These are phyloP conservation scores for Ahaetulla prasina DNA, from an alignment of 2,113 vertebrate genomes.

Conservation along the genomic window DNA sequence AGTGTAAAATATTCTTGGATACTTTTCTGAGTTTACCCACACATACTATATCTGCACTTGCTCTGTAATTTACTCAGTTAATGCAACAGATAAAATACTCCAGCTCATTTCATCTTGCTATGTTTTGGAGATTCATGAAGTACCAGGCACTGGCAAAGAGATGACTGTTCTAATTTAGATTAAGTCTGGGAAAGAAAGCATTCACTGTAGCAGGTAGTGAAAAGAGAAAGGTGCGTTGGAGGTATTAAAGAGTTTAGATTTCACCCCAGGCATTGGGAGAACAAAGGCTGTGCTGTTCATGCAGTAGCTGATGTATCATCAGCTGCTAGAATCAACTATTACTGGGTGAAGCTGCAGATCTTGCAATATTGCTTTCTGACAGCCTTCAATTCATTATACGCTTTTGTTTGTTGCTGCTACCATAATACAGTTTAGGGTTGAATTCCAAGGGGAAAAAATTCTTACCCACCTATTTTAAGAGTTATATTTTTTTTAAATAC, in stretches of 20 bases:
- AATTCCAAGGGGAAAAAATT: background rate
- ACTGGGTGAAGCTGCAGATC: conserved; percentile 1
- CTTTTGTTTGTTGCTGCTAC: background rate
- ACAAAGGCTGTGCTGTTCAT: conserved; percentile 23
- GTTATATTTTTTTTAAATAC: background rate
- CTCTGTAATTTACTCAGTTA: background rate
- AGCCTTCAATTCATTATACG: background rate
- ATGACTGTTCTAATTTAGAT: accelerated
- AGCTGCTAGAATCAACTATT: conserved; percentile 1
- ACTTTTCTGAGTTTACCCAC: background rate
- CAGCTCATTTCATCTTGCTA: background rate
- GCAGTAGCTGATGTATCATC: background rate
- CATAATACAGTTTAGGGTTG: background rate
- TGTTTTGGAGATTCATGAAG: background rate
- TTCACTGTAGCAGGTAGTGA: conserved; percentile 2
- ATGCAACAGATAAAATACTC: background rate
- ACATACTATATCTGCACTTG: background rate
- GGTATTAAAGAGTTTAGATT: conserved; percentile 8
- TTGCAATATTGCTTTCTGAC: background rate
- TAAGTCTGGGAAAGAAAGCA: conserved; percentile 6
- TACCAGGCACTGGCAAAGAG: background rate
- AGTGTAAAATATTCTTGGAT: background rate
- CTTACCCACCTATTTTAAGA: background rate
- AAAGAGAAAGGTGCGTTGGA: conserved; percentile 13
- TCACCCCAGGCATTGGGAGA: background rate